A percentile compares a stretch with the other conserved stretches of the same genome.
Evolutionary conservation across 1,140 invertebrate genomes (phyloP).

Genomic region (Listronotus oregonensis): DNA sequence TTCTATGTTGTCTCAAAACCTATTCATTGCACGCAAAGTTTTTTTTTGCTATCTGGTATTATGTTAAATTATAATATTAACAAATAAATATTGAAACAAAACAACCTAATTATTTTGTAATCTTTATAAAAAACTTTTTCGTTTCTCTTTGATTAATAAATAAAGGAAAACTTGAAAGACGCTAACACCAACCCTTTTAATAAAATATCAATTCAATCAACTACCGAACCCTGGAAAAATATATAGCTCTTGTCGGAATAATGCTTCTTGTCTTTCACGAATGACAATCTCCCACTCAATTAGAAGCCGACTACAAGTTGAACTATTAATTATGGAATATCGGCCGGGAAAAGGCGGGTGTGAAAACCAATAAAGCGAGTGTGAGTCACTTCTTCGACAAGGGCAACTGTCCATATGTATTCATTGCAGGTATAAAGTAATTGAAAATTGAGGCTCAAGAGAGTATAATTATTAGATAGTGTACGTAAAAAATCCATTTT

Average conservation of each 20-base stretch:
- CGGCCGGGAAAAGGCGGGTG: slow-evolving; percentile 2
- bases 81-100: no score
- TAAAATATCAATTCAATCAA: slow-evolving; percentile 9
- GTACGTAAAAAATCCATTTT: no score
- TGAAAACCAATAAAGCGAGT: slow-evolving; percentile 11
- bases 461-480: no score
- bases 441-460: no score
- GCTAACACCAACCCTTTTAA: not conserved
- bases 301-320: slow-evolving; percentile 13
- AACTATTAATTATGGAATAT: slow-evolving; percentile 16
- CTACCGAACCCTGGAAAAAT: slow-evolving; percentile 5
- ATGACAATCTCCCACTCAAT: slow-evolving; percentile 11
- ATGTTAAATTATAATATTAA: no score
- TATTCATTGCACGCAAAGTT: no score
- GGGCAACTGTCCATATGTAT: slow-evolving; percentile 1
- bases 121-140: no score
- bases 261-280: slow-evolving; percentile 6
- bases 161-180: not conserved
- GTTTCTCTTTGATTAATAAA: no score
- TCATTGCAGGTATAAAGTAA: not conserved
- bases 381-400: not conserved
- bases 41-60: no score
- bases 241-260: slow-evolving; percentile 4
- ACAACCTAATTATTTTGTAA: no score
- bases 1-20: no score